Conservation (phyloP, 2,113 vertebrate species). For the Elaphurus davidianus region DNA sequence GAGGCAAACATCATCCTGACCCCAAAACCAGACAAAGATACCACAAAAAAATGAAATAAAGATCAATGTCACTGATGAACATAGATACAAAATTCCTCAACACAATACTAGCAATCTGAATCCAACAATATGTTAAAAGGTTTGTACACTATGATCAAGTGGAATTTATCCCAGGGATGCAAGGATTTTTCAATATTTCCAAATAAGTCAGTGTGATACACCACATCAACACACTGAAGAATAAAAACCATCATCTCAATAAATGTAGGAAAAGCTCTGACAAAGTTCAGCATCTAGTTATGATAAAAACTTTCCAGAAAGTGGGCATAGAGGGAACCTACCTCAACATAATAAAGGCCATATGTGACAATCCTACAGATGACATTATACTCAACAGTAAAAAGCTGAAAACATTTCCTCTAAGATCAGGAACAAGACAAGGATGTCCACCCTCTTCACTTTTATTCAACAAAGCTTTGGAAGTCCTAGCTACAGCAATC, state of each 20-base stretch:
- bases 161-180: neutral
- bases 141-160: neutral
- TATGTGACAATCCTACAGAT: neutral
- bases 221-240: neutral
- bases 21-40: neutral
- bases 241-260: neutral
- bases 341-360: neutral
- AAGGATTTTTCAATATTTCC: neutral
- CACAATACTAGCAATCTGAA: neutral
- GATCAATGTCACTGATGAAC: neutral
- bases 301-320: neutral
- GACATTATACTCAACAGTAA: neutral
- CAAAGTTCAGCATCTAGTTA: neutral
- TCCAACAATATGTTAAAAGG: neutral
- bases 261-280: neutral
- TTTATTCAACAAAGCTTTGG: neutral
- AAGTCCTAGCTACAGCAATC: neutral
- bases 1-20: neutral
- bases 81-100: neutral
- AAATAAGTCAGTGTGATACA: neutral
- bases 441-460: neutral
- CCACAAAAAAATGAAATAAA: neutral
- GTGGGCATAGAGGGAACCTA: neutral
- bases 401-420: neutral
- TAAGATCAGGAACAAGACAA: neutral